Conservation (phyloP, 2,113 vertebrate genomes). For the Cinclus mexicanus region DNA sequence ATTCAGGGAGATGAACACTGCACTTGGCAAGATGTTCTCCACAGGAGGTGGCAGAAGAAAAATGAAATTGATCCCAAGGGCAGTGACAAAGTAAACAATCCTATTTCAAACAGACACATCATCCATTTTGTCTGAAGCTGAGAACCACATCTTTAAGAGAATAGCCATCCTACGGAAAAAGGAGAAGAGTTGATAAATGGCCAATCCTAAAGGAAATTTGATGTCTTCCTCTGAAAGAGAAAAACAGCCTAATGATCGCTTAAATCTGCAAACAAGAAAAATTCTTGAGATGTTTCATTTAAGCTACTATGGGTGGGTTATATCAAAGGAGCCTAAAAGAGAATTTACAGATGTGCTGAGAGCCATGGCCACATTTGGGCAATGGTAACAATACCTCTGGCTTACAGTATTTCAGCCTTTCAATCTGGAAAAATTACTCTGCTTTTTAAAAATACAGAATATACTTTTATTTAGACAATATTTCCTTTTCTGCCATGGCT, state of each 20-base stretch:
- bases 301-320: not conserved
- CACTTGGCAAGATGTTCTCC: slow-evolving; percentile 30
- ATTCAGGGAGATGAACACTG: slow-evolving; percentile 9
- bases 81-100: slow-evolving; percentile 36
- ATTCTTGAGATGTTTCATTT: not conserved
- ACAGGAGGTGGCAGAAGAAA: not conserved
- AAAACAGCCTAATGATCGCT: not conserved
- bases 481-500: not conserved
- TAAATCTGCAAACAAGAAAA: not conserved
- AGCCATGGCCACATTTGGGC: rapidly evolving
- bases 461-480: not conserved
- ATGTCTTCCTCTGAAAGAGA: not conserved
- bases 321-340: not conserved
- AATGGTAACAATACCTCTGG: not conserved
- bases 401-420: not conserved
- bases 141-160: not conserved
- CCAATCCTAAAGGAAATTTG: not conserved
- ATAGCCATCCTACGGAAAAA: not conserved
- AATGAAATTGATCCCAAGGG: not conserved
- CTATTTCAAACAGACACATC: slow-evolving; percentile 23
- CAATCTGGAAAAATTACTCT: not conserved
- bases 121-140: slow-evolving; percentile 55
- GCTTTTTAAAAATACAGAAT: not conserved
- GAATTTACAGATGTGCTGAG: not conserved
- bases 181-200: not conserved